Evolutionary conservation across 2,113 vertebrate genomes (phyloP).

Genomic region (Pollachius pollachius): DNA sequence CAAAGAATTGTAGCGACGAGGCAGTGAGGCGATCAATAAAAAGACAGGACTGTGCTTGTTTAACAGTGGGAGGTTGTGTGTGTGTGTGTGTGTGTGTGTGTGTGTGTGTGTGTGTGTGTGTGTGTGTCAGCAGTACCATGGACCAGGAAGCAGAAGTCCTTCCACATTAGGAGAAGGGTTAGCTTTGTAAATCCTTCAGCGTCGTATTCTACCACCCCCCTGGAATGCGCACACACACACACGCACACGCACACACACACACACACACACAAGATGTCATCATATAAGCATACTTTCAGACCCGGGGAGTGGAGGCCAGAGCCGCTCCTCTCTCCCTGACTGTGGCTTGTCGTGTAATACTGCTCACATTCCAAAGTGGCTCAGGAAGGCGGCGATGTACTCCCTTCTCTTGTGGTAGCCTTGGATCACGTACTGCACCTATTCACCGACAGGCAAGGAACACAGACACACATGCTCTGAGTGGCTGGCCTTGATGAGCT

Average conservation of each 20-base stretch:
- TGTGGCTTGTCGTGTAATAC: not conserved
- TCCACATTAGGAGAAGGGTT: slow-evolving; percentile 95
- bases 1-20: not conserved
- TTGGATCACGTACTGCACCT: slow-evolving; percentile 99
- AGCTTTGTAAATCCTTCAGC: slow-evolving; percentile 98
- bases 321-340: not conserved
- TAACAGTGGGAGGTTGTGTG: not conserved
- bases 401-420: slow-evolving; percentile 98
- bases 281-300: not conserved
- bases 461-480: slow-evolving; percentile 34
- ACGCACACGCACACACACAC: not conserved
- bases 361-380: slow-evolving; percentile 98
- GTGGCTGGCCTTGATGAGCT: slow-evolving; percentile 43
- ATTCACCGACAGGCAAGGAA: slow-evolving; percentile 16
- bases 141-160: slow-evolving; percentile 96
- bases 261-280: not conserved
- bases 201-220: slow-evolving; percentile 96
- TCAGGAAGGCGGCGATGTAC: slow-evolving; percentile 97
- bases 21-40: not conserved
- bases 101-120: slow-evolving; percentile 4
- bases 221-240: slow-evolving; percentile 54
- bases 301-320: not conserved
- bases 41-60: not conserved
- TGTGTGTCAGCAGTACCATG: slow-evolving; percentile 76
- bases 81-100: slow-evolving; percentile 38